Evolutionary conservation across 2,797 vertebrate genomes (phyloP).

Genomic region (Siniperca obscura): DNA sequence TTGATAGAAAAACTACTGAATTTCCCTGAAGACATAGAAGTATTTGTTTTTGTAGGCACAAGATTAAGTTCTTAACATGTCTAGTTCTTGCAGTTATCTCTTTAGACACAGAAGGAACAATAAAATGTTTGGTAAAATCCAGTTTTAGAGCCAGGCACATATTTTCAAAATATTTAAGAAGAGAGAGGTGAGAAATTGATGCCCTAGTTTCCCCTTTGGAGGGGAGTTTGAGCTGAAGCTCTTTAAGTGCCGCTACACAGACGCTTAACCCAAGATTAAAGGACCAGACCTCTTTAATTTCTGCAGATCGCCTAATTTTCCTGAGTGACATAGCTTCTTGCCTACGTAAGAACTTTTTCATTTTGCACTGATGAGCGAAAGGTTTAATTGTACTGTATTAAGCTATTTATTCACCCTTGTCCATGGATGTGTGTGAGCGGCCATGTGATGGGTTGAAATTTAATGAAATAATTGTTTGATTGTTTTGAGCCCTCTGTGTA

Average conservation of each 20-base stretch:
- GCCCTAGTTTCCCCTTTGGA: not conserved
- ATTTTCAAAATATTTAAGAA: constrained; percentile 24
- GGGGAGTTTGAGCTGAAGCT: constrained; percentile 16
- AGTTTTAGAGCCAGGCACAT: not conserved
- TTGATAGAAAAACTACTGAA: constrained; percentile 36
- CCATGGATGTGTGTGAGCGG: not conserved
- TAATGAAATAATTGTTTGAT: not conserved
- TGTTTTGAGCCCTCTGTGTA: constrained; percentile 16
- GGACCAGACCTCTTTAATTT: constrained; percentile 32
- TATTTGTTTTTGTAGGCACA: constrained; percentile 24
- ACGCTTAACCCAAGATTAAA: constrained; percentile 39
- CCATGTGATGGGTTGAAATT: not conserved
- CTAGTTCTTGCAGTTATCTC: constrained; percentile 4
- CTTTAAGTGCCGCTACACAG: not conserved
- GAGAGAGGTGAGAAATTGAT: constrained; percentile 2
- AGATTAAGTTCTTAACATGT: constrained; percentile 19
- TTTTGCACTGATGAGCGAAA: constrained; percentile 46
- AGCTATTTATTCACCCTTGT: constrained; percentile 23
- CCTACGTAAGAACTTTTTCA: constrained; percentile 35
- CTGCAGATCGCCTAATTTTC: constrained; percentile 28
- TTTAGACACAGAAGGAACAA: constrained; percentile 11
- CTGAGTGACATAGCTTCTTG: constrained; percentile 21
- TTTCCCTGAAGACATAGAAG: constrained; percentile 38
- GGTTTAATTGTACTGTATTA: constrained; percentile 42
- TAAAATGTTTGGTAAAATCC: not conserved